A percentile compares a stretch with the other conserved stretches of the same genome.
phyloP scores from a whole-genome alignment of 2,797 vertebrate species.

The Myotis planiceps region DNA sequence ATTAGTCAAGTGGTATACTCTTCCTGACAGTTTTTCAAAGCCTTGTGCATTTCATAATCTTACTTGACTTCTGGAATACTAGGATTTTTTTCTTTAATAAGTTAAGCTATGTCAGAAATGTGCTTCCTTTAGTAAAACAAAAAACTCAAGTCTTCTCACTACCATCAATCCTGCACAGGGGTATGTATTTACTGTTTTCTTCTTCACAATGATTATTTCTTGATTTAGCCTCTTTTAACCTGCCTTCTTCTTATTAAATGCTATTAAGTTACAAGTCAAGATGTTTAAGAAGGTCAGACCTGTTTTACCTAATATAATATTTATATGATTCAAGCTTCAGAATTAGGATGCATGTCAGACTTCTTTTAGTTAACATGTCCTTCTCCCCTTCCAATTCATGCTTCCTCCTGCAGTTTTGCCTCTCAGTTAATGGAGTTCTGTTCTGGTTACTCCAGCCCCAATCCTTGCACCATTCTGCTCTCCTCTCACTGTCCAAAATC shows the following conservation, averaged over 20 bases:
- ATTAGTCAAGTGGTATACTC: not conserved
- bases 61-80: slow-evolving; percentile 19
- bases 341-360: not conserved
- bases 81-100: not conserved
- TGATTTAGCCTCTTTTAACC: not conserved
- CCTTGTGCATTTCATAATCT: slow-evolving; percentile 13
- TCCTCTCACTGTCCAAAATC: not conserved
- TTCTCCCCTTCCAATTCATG: not conserved
- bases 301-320: not conserved
- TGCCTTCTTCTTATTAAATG: not conserved
- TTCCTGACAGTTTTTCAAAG: not conserved
- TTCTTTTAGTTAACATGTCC: not conserved
- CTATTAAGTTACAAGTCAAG: not conserved
- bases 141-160: not conserved
- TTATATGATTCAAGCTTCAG: not conserved
- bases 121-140: not conserved
- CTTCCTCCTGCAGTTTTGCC: not conserved
- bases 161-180: not conserved
- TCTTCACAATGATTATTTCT: not conserved
- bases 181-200: not conserved
- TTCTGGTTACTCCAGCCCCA: not conserved
- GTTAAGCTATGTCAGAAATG: not conserved
- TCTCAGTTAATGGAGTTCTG: not conserved
- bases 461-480: not conserved
- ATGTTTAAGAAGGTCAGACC: not conserved